Base-by-base conservation (phyloP, 2,797 vertebrate genomes). In the Danio aesculapii region DNA sequence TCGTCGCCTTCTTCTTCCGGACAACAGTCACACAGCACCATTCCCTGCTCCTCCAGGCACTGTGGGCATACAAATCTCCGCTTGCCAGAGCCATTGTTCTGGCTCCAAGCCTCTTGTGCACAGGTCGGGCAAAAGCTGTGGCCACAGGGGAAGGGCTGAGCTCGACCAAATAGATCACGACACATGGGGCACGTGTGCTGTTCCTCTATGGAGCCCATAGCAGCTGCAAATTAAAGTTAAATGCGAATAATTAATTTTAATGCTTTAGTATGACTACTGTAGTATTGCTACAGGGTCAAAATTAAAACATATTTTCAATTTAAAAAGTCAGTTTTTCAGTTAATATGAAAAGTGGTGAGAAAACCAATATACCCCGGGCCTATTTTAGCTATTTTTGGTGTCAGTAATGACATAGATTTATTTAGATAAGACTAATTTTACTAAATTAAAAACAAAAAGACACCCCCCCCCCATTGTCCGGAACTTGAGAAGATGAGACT, bases 61-160 rank as follows among this genome's bases (percentile, higher is more conserved):
- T 92, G 93, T 8, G 88, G 85, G 84, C 94, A 94, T 46, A 63
- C 80, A 10, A 94, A 93, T 62, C 75, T 86, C 59, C 71, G 81
- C 59, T 62, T 87, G 39, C 43, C 84, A 46, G 87, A 86, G 0
- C 4, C n/a, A 6, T 66, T 74, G 62, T 43, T 0, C 16, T 64
- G 55, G 8, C 66, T 85, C 92, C 89, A 92, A 75, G 91, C 88
- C 57, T 93, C 91, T 0, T 91, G 86, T 17, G 91, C 87, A 77
- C 93, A 94, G 55, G 83, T 63, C 0, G 90, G 88, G 73, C 94
- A 94, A 83, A 94, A 88, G 89, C 88, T 91, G 88, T 94, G 94
- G 12, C 92, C 92, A 0, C 94, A 95, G 55, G 92, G 93, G 62
- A 93, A 89, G 0, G 90, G 92, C 58, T 86, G 89, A 62, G 86